Evolutionary conservation across 2,113 vertebrate genomes (phyloP), one percentile per base, ranked within the genome.

Genomic region (Indicator indicator): DNA sequence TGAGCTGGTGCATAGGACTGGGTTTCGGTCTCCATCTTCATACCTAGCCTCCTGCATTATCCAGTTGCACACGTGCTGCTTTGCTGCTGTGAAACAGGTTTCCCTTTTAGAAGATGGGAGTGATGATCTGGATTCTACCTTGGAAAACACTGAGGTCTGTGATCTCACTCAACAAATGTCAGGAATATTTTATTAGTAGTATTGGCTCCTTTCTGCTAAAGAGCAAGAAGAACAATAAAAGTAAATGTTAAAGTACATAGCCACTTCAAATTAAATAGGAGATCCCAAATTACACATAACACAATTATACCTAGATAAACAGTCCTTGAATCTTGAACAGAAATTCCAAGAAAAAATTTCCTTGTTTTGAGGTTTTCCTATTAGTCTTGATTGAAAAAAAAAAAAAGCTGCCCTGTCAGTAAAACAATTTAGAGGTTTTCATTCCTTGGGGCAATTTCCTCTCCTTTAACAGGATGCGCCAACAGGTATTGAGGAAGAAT

Each of bases 161-260:
- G 78, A 89, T 84, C 81, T 93, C 86, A 87, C 83, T 92, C 89
- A 46, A 82, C 81, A 96, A 94, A 92, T 78, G 83, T 90, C 90
- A 95, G 90, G 81, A 94, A 78, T 87, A 92, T 90, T 93, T 96
- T 82, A 87, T 88, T 59, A 92, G 94, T 62, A 90, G 76, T 86
- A 89, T 2, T 79, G 67, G 67, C 55, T 75, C 62, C 50, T 68
- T 58, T 62, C 80, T 48, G 50, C 44, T 70, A 42, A 36, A 42
- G 4, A 5, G n/a, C 62, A 88, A 85, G 80, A 81, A 28, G 76
- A 80, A 30, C 71, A 89, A 40, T 1, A 87, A 91, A 96, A 81
- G 76, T 67, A 95, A 91, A 90, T 76, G 88, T n/a, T 79, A 54
- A 91, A 88, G 73, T 78, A 94, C 26, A 3, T 6, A 23, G n/a